Conservation (phyloP, 2,797 vertebrate species). For the Sebastolobus altivelis region DNA sequence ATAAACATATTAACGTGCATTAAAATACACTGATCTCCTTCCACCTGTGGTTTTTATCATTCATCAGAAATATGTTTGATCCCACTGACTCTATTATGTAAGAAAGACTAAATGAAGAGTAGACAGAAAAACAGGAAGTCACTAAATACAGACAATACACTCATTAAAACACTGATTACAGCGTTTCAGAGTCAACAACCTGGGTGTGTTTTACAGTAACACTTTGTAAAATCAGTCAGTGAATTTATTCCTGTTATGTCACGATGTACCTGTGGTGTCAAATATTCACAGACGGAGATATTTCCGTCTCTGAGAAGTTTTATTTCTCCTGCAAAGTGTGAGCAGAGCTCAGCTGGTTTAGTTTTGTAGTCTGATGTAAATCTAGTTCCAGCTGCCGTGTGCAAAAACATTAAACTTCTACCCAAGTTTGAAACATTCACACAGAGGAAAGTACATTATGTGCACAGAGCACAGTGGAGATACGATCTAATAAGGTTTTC, state of each 20-base stretch:
- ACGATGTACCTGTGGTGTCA: conserved; percentile 8
- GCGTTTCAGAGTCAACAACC: not conserved
- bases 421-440: not conserved
- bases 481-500: not conserved
- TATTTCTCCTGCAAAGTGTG: not conserved
- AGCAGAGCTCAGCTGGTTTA: not conserved
- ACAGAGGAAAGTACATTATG: not conserved
- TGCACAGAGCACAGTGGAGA: not conserved
- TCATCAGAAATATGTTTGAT: not conserved
- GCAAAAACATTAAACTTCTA: not conserved
- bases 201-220: not conserved
- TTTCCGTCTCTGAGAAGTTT: not conserved
- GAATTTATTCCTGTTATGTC: not conserved
- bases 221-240: not conserved
- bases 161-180: not conserved
- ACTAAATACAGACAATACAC: not conserved
- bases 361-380: not conserved
- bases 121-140: not conserved
- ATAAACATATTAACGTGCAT: not conserved
- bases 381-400: not conserved
- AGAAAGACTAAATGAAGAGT: not conserved
- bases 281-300: not conserved
- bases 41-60: not conserved
- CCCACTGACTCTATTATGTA: not conserved
- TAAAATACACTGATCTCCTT: not conserved